Base-by-base conservation (phyloP, 2,113 vertebrate species). In the Coregonus clupeaformis region DNA sequence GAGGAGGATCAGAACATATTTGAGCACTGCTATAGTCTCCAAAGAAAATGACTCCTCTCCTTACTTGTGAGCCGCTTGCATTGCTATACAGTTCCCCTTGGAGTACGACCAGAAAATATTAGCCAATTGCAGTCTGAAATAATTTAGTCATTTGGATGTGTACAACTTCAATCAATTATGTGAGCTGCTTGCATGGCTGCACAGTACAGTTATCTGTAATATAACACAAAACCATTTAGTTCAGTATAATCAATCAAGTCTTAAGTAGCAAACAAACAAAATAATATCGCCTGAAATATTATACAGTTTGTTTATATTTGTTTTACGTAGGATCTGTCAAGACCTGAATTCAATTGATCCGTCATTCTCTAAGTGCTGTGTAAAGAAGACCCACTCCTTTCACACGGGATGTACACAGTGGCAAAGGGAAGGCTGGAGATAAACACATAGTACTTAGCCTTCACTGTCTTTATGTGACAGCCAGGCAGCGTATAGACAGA, bases 331-430 rank as follows among this genome's bases (percentile, higher is more conserved):
- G 6, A 24, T n/a, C 57, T 60, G 57, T 22, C 57, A 20, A 60
- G 57, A 60, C 57, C n/a, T 60, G 57, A 22, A n/a, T 16, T 60
- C 12, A 7, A 11, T 24, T 6, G 6, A 22, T 22, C 57, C 2
- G n/a, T 60, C 57, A 52, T 52, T 18, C 49, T 3, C 16, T 52
- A 52, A 52, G 18, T 60, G 57, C 57, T 16, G 57, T 22, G 57
- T 60, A 16, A 52, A 52, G 16, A 52, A 47, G 67, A 69, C 20
- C 4, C 20, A 69, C 12, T 62, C 13, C 14, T 60, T 66, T 55
- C 72, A 25, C 72, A 30, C 9, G 52, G 59, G 68, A 65, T 20
- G 57, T 22, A 55, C 68, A 76, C 57, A 52, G 74, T 76, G 74
- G 68, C 74, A 70, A 30, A 45, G 20, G 57, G 68, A 59, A 11